These are phyloP conservation scores for Hyppa rectilinea DNA, from an alignment of 2,888 invertebrate genomes.

Conservation along the genomic window DNA sequence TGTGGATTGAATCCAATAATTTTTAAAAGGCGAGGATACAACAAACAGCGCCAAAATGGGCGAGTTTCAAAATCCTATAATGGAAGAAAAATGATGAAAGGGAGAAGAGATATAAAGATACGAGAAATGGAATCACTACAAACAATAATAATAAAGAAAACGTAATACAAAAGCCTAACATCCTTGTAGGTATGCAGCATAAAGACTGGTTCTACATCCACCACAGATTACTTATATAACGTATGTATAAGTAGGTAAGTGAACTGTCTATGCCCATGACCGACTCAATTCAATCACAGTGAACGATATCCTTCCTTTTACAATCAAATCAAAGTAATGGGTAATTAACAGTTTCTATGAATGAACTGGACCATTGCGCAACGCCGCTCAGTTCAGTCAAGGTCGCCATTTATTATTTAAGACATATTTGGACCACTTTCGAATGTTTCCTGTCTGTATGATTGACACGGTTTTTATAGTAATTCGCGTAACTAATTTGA, in stretches of 20 bases:
- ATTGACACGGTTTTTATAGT: constrained; percentile 38
- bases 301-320: constrained; percentile 49
- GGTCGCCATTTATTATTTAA: constrained; percentile 48
- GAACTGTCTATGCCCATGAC: constrained; percentile 39
- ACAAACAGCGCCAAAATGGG: background rate
- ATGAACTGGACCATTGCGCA: constrained; percentile 36
- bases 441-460: constrained; percentile 24
- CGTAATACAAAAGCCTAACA: background rate
- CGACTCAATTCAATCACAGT: constrained; percentile 18
- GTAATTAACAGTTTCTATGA: constrained; percentile 36
- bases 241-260: background rate
- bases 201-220: background rate
- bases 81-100: background rate
- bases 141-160: background rate
- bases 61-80: background rate
- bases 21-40: background rate
- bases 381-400: constrained; percentile 41
- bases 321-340: constrained; percentile 16
- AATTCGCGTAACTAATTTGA: constrained; percentile 32
- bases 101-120: background rate
- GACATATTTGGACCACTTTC: constrained; percentile 48
- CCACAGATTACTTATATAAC: constrained; percentile 30
- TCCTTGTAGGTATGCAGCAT: background rate
- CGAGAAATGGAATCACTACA: background rate
- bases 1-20: background rate